Conservation (phyloP, 2,888 invertebrate genomes). For the Watsonalla binaria region DNA sequence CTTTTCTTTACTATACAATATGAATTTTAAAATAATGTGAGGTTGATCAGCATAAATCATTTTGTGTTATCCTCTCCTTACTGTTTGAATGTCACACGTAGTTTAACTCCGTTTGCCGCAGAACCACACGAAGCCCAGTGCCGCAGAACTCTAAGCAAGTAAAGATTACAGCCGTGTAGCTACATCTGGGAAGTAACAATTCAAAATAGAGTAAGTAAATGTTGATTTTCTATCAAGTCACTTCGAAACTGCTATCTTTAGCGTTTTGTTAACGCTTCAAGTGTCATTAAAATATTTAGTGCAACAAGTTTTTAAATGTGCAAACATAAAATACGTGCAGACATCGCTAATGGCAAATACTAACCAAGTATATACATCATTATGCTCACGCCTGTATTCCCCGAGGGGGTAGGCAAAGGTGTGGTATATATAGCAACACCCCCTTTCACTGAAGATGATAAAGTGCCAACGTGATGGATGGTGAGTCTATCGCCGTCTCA, state of each 20-base stretch:
- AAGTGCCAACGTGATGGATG: no score
- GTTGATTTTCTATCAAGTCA: constrained; percentile 59
- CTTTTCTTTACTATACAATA: no score
- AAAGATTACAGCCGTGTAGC: constrained; percentile 19
- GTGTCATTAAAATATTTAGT: constrained; percentile 57
- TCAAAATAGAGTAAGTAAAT: constrained; percentile 51
- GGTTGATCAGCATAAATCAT: neutral
- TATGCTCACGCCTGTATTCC: no score
- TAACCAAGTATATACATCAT: neutral
- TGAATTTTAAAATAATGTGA: no score
- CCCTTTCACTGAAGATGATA: no score
- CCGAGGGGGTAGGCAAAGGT: no score
- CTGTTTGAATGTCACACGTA: neutral
- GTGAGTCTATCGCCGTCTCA: no score
- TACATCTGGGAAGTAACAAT: constrained; percentile 46
- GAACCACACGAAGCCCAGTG: neutral
- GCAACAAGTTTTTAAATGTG: constrained; percentile 24
- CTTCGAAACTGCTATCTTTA: constrained; percentile 66
- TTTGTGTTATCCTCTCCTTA: neutral
- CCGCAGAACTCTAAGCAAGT: constrained; percentile 27
- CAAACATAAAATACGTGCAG: neutral
- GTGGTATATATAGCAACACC: no score
- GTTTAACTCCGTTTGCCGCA: neutral
- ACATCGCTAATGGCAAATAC: neutral
- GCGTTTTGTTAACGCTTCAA: constrained; percentile 64